These are phyloP conservation scores for Brachystomella parvula DNA, from an alignment of 1,140 invertebrate genomes.

Conservation along the genomic window DNA sequence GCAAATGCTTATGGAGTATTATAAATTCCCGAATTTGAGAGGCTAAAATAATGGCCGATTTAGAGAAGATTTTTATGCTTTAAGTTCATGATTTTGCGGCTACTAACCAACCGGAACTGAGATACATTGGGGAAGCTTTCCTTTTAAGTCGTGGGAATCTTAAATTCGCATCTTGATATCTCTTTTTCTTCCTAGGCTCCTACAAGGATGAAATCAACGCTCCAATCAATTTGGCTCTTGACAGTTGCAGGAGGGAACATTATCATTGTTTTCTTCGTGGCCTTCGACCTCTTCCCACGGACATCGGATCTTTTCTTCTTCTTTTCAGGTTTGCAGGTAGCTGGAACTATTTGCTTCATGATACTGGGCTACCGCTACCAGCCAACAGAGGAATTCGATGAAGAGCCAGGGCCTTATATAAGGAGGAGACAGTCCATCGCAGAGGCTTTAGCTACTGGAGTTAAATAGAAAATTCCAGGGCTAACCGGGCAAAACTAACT, in stretches of 20 bases:
- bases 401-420: too few species aligned
- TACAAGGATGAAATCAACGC: conserved; percentile 77
- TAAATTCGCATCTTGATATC: conserved; percentile 59
- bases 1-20: too few species aligned
- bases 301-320: neutral
- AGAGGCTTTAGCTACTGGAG: neutral
- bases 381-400: neutral
- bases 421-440: neutral
- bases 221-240: conserved; percentile 79
- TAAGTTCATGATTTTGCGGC: too few species aligned
- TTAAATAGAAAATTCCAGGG: too few species aligned
- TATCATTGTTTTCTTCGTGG: conserved; percentile 43
- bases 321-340: neutral
- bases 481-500: too few species aligned
- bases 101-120: too few species aligned
- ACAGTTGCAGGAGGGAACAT: conserved; percentile 87
- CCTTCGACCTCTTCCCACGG: conserved; percentile 41
- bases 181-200: conserved; percentile 58
- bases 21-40: too few species aligned
- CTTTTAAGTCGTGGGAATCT: neutral
- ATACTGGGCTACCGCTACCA: neutral
- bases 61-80: too few species aligned
- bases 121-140: too few species aligned
- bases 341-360: neutral
- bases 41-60: too few species aligned